Evolutionary conservation across 1,140 invertebrate genomes (phyloP), one percentile per base, ranked within the genome.

Genomic region (Eciton burchellii): DNA sequence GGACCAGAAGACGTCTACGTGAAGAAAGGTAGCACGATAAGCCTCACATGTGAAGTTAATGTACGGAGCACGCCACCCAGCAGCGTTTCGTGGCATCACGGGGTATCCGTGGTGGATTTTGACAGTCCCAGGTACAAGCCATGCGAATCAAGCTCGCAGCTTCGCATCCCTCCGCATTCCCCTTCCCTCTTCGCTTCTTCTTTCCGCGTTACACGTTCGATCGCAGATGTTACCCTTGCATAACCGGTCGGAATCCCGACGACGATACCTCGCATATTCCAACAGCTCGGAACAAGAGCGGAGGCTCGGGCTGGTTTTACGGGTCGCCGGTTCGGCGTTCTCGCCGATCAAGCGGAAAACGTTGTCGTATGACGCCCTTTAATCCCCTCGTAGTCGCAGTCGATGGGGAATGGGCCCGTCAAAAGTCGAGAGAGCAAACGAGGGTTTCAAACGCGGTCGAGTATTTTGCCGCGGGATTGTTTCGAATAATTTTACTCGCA

Each of bases 11-110:
- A 98, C 87, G 96, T 98, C 57, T 97, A 97, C 92, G 97, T 98
- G 87, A 98, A 98, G 94, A 97, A 97, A 90, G 97, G 97, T 85
- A 98, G 97, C 93, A 98, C 97, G 71, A 98, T 98, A 95, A 97
- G 97, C 83, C 94, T 98, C 88, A 97, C 97, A 49, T 98, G 97
- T 93, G 96, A 97, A 47, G 97, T 98, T 79, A 98, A 98, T 92
- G 96, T 97, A 57, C 97, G 98, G 92, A 97, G 97, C 57, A 97
- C 96, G 76, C 97, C 97, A 21, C 97, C 97, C 26, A 96, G 96
- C 60, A 96, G 96, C 86, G 95, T 95, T 83, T 95, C 95, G 84
- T 98, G 97, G 97, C 97, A 97, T 91, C 97, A 98, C 90, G 97
- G 97, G 41, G 95, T 94, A 43, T 95, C 96, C 12, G 95, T 97